Base-by-base conservation (phyloP, 2,113 vertebrate species). In the Catharus minimus region DNA sequence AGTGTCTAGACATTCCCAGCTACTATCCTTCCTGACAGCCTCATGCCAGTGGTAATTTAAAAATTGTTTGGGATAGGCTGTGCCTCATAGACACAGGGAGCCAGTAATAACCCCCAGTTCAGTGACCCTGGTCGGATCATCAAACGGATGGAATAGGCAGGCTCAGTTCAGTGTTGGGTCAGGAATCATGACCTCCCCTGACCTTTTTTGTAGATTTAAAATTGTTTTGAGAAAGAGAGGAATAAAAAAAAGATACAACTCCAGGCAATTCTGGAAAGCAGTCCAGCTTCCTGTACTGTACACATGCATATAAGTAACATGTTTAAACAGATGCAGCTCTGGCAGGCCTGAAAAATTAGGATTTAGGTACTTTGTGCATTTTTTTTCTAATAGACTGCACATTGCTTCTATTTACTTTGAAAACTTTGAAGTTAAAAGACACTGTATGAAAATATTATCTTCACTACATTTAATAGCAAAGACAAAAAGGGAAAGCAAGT, bases 31-130 rank as follows among this genome's bases (percentile, higher is more conserved):
- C 93, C 96, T 87, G 94, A 96, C 96, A 95, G 96, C 88, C 96
- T 95, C 97, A 97, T 93, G 97, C 97, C 97, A 97, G 95, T 86
- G 96, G 97, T 97, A 97, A 98, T 98, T 98, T 96, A 87, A 68
- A 97, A 95, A 97, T 97, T 97, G 97, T 98, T 96, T 96, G 86
- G 92, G 97, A 95, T 95, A 93, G 97, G 94, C 87, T 94, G 84
- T 74, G 94, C 92, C 95, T 95, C 77, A 13, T 61, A 96, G 91
- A 95, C 90, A 53, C 96, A 86, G 96, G 96, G 95, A 96, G 95
- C 96, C 96, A 88, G 87, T 84, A 92, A 95, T 76, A 96, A 96
- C 94, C 97, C 88, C 83, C 84, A 61, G 91, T 27, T 82, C 94
- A 69, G 86, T 95, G 93, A 95, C 93, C 96, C 96, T 85, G 83